Conservation (phyloP, 2,888 invertebrate genomes). For the Laspeyria flexula region DNA sequence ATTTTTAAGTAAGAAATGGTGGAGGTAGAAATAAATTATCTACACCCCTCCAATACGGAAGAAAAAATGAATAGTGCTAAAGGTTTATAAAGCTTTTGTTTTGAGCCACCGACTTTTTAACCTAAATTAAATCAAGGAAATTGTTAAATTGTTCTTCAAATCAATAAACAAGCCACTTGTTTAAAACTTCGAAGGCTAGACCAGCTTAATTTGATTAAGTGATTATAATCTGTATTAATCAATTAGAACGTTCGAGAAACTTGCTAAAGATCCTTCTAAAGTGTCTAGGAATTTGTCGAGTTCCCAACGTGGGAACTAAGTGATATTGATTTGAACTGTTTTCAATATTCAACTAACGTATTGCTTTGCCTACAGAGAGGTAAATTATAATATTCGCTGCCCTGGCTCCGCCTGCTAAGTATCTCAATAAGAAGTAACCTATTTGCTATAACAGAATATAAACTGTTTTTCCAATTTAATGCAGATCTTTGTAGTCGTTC, state of each 20-base stretch:
- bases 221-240: conserved; percentile 35
- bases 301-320: neutral
- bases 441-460: too few species aligned
- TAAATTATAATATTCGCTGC: too few species aligned
- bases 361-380: too few species aligned
- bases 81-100: neutral
- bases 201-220: conserved; percentile 28
- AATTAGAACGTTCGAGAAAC: conserved; percentile 22
- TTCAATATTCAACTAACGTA: too few species aligned
- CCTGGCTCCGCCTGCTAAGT: too few species aligned
- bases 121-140: conserved; percentile 19
- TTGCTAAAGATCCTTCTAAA: conserved; percentile 15
- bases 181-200: conserved; percentile 28
- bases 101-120: conserved; percentile 6
- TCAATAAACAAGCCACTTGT: conserved; percentile 35
- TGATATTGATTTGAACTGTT: conserved; percentile 15
- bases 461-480: too few species aligned
- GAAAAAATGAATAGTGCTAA: too few species aligned
- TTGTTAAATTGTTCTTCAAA: conserved; percentile 18
- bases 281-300: conserved; percentile 14
- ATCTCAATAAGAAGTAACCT: too few species aligned
- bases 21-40: too few species aligned
- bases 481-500: too few species aligned
- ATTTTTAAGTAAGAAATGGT: too few species aligned
- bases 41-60: too few species aligned